Evolutionary conservation across 2,888 invertebrate genomes (phyloP).

Genomic region (Agrenia bidenticulata): DNA sequence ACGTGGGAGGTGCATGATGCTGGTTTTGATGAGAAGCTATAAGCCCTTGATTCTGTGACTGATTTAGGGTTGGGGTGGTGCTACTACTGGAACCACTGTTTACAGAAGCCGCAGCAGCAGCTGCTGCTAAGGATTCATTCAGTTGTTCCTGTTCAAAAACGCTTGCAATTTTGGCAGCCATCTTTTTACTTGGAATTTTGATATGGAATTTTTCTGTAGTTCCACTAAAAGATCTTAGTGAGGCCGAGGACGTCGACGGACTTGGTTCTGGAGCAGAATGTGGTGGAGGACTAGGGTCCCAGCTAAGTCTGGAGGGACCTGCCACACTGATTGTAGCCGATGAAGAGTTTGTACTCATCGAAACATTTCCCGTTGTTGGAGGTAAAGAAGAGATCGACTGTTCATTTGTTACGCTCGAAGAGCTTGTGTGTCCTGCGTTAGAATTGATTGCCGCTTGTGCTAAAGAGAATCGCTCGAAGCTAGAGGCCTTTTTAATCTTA

Average conservation of each 20-base stretch:
- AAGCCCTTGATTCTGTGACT: conserved; percentile 18
- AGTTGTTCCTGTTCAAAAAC: conserved; percentile 47
- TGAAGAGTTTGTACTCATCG: conserved; percentile 13
- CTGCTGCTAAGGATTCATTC: conserved; percentile 22
- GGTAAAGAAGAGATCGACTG: conserved; percentile 33
- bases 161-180: conserved; percentile 50
- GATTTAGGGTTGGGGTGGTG: not conserved
- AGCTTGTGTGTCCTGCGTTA: conserved; percentile 12
- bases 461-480: conserved; percentile 51
- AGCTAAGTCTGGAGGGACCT: conserved; percentile 1
- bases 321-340: conserved; percentile 11
- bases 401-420: conserved; percentile 14
- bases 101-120: conserved; percentile 21
- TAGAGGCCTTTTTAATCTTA: conserved; percentile 52
- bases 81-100: not conserved
- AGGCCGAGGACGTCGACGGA: conserved; percentile 19
- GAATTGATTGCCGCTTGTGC: conserved; percentile 36
- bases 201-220: conserved; percentile 39
- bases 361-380: conserved; percentile 16
- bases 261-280: conserved; percentile 15
- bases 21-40: conserved; percentile 19
- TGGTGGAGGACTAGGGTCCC: conserved; percentile 20
- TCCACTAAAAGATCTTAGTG: conserved; percentile 21
- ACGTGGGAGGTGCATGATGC: conserved; percentile 16
- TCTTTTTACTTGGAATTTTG: conserved; percentile 50